A percentile compares a stretch with the other conserved stretches of the same genome.
Evolutionary conservation across 2,888 invertebrate species (phyloP).

Genomic region (Polydrusus tereticollis): DNA sequence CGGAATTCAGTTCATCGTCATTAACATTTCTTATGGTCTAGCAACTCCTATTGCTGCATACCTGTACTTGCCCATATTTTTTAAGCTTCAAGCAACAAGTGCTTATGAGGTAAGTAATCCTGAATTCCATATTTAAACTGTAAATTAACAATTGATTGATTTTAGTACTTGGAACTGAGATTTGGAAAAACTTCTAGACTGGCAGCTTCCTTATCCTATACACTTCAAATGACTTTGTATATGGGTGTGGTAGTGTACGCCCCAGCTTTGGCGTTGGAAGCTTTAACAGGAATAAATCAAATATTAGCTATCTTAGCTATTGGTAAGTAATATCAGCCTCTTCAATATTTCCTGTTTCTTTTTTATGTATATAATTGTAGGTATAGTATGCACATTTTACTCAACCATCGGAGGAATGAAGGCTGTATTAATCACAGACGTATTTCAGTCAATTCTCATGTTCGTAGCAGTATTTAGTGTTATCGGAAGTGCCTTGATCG

Average conservation of each 20-base stretch:
- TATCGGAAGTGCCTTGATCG: constrained; percentile 78
- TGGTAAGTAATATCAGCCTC: constrained; percentile 63
- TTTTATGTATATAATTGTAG: constrained; percentile 51
- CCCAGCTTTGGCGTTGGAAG: constrained; percentile 90
- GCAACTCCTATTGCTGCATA: constrained; percentile 84
- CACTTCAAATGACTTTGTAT: constrained; percentile 90
- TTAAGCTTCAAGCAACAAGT: constrained; percentile 85
- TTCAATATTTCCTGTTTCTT: not conserved
- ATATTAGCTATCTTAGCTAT: constrained; percentile 80
- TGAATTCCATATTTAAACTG: not conserved
- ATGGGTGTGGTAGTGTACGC: constrained; percentile 95
- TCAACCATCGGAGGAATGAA: constrained; percentile 93
- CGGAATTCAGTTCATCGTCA: constrained; percentile 84
- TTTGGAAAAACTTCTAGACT: constrained; percentile 84
- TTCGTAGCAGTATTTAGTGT: constrained; percentile 85
- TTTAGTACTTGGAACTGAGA: constrained; percentile 87
- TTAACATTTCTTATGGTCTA: constrained; percentile 81
- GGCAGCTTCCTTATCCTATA: constrained; percentile 86
- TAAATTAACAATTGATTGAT: constrained; percentile 52
- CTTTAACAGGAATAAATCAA: constrained; percentile 85
- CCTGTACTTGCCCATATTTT: constrained; percentile 88
- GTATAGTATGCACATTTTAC: constrained; percentile 87
- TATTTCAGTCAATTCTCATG: constrained; percentile 89
- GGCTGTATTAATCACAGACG: constrained; percentile 89
- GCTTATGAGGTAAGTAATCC: constrained; percentile 80